These are phyloP conservation scores for Craseonycteris thonglongyai DNA, from an alignment of 2,113 vertebrate species.

Conservation along the genomic window DNA sequence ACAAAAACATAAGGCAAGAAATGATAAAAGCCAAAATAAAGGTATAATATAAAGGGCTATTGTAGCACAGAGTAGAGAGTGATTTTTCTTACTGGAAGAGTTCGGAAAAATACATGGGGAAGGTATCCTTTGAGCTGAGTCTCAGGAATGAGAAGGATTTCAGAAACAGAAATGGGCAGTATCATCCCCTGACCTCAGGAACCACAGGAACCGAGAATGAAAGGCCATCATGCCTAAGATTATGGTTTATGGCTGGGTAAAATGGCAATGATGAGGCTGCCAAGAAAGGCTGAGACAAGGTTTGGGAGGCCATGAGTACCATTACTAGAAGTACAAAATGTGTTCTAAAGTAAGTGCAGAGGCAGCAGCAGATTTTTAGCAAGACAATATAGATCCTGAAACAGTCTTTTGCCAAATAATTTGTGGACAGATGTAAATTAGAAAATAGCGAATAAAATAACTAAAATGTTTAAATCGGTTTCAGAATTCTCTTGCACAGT, in stretches of 20 bases:
- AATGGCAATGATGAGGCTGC: not conserved
- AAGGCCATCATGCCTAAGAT: not conserved
- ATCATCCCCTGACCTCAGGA: not conserved
- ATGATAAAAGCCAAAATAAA: not conserved
- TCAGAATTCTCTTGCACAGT: not conserved
- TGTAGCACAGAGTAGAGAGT: not conserved
- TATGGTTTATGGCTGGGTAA: not conserved
- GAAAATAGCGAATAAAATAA: not conserved
- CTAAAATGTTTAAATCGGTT: not conserved
- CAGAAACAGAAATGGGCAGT: not conserved
- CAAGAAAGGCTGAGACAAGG: not conserved
- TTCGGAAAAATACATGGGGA: not conserved
- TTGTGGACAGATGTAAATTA: not conserved
- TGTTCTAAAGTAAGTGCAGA: not conserved
- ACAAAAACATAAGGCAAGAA: not conserved
- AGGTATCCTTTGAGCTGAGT: not conserved
- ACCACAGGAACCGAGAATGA: not conserved
- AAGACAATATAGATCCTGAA: not conserved
- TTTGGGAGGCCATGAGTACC: not conserved
- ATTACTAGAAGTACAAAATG: not conserved
- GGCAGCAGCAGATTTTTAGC: not conserved
- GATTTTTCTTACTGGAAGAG: not conserved
- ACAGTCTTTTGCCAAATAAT: not conserved
- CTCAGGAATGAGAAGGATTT: not conserved
- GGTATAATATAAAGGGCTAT: not conserved